phyloP scores from a whole-genome alignment of 2,113 vertebrate species.

The Uropsilus gracilis region DNA sequence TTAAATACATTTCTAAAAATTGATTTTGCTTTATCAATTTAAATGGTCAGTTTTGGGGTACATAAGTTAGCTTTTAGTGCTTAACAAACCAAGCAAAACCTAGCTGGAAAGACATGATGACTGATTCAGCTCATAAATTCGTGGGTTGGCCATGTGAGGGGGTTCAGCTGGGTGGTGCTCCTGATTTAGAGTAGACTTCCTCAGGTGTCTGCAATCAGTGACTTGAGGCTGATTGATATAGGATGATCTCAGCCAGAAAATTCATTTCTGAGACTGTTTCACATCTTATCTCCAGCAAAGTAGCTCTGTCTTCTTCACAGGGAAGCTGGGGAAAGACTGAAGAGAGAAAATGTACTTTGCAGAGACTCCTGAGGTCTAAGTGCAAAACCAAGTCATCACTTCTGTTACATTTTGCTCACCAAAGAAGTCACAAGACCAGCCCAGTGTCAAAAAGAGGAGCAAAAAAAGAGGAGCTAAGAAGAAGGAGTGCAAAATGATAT shows the following conservation, averaged over 20 bases:
- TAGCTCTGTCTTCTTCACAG: background rate
- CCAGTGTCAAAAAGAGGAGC: background rate
- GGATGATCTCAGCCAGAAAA: background rate
- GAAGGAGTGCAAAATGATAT: background rate
- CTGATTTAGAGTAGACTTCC: background rate
- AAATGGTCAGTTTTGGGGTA: background rate
- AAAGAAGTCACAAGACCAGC: conserved; percentile 33
- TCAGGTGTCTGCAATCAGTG: background rate
- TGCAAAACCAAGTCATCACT: background rate
- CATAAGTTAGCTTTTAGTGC: background rate
- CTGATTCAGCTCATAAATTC: background rate
- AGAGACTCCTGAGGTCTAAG: background rate
- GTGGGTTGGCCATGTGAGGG: background rate
- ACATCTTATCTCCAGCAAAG: background rate
- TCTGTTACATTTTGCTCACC: background rate
- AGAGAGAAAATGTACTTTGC: background rate
- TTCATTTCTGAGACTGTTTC: background rate
- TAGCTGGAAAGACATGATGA: background rate
- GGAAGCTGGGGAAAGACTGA: background rate
- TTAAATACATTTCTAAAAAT: background rate
- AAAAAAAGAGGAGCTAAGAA: background rate
- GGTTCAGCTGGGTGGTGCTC: background rate
- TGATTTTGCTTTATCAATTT: background rate
- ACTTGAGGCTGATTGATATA: background rate
- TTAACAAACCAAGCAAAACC: background rate